Evolutionary conservation across 2,113 vertebrate species (phyloP), one percentile per base, ranked within the genome.

Genomic region (Blennius ocellaris): DNA sequence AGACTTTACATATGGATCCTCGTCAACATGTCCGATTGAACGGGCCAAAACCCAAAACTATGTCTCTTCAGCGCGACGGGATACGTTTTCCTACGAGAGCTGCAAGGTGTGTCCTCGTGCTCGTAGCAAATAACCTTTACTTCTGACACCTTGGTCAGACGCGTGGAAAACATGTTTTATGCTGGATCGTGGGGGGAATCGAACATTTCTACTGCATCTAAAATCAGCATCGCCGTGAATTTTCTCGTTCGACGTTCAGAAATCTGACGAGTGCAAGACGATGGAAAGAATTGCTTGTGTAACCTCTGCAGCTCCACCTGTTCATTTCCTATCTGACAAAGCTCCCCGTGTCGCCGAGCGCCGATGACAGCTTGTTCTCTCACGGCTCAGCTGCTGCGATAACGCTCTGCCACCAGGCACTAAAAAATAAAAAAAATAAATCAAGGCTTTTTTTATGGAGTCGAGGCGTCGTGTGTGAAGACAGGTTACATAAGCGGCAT

Each of bases 331-430:
- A 47, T 87, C 71, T 59, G 72, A 63, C 78, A 60, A 54, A 54
- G 45, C 6, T 50, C 1, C 54, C 3, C 17, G 63, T 81, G 73
- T 70, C 86, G 49, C 75, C 53, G 1, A n/a, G 2, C 44, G 36
- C 69, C 30, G 73, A 40, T 76, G 87, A 85, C 84, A 89, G 83
- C 15, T 56, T 67, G 76, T 76, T 72, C 81, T 82, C 51, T 73
- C 70, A 71, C 80, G 64, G 76, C 55, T 73, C 75, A 60, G 55
- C 58, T 74, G 63, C 62, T 10, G 44, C 2, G 78, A 90, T 89
- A 86, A 79, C 39, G 50, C 44, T 44, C 49, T 41, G 48, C 53
- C 41, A 6, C 12, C 50, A 68, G 37, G 1, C 40, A 65, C 51
- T 44, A 36, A 38, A 7, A 60, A 57, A 49, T n/a, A n/a, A n/a